Conservation (phyloP, 1,140 invertebrate genomes). For the Drosophila tsacasi region DNA sequence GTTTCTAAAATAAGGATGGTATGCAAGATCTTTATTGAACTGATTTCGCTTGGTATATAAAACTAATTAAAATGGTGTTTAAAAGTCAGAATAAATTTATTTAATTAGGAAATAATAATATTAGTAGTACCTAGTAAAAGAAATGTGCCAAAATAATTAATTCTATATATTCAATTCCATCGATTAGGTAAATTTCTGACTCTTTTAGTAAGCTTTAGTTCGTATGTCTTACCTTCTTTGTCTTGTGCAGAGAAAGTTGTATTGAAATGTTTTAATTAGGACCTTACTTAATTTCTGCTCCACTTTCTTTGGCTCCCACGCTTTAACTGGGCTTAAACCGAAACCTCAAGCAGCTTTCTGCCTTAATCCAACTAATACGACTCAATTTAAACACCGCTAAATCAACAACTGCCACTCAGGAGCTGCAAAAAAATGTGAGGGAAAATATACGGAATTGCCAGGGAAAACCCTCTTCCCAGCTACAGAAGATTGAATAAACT, state of each 20-base stretch:
- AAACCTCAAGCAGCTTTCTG: slow-evolving; percentile 59
- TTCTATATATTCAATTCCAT: not conserved
- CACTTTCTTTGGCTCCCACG: not conserved
- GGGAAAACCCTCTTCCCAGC: slow-evolving; percentile 33
- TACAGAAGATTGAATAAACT: slow-evolving; percentile 77
- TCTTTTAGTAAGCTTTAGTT: not conserved
- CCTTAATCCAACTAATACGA: slow-evolving; percentile 79
- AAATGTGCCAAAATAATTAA: not conserved
- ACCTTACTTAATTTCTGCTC: slow-evolving; percentile 1
- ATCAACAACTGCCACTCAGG: slow-evolving; percentile 83
- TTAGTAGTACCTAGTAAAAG: not conserved
- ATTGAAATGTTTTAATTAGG: not conserved
- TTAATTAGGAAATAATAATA: not conserved
- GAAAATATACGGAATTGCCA: slow-evolving; percentile 3
- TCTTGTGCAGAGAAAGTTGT: rapidly evolving
- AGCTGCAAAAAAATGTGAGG: slow-evolving; percentile 10
- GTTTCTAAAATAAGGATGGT: not conserved
- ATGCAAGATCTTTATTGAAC: not conserved
- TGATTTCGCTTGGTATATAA: not conserved
- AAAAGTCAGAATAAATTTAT: not conserved
- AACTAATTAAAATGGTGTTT: not conserved
- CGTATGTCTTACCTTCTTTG: not conserved
- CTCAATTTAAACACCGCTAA: slow-evolving; percentile 85
- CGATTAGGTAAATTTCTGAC: rapidly evolving
- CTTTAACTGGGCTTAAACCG: slow-evolving; percentile 12